A percentile compares a stretch with the other conserved stretches of the same genome.
Evolutionary conservation across 2,888 invertebrate genomes (phyloP).

Genomic region (Athalia cordata): DNA sequence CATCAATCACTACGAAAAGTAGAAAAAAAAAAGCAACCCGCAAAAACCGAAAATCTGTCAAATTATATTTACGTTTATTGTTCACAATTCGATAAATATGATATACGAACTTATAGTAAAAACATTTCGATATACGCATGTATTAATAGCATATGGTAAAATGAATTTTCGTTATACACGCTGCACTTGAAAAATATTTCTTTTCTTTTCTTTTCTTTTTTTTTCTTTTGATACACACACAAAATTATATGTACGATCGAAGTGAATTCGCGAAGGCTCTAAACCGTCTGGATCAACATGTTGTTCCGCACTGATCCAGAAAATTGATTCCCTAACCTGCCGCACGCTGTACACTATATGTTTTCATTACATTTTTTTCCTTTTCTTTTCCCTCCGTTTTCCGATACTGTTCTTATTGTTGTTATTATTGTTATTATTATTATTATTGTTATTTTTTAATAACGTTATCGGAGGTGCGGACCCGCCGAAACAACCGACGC

Average conservation of each 20-base stretch:
- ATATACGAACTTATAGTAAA: no score
- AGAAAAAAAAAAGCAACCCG: no score
- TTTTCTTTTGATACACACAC: no score
- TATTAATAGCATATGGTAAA: no score
- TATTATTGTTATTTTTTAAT: not conserved
- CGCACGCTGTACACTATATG: constrained; percentile 59
- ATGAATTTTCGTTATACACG: no score
- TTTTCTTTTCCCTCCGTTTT: constrained; percentile 36
- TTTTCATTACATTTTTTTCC: constrained; percentile 37
- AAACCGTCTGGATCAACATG: constrained; percentile 63
- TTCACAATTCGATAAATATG: no score
- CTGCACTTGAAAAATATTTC: no score
- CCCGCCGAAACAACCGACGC: constrained; percentile 26
- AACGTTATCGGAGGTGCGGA: constrained; percentile 9
- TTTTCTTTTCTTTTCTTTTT: no score
- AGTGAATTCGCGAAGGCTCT: constrained; percentile 47
- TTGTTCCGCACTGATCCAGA: constrained; percentile 68
- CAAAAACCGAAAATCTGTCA: no score
- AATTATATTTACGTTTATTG: no score
- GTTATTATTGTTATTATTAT: constrained; percentile 5
- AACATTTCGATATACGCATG: no score
- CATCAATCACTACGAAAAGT: no score
- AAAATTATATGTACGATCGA: not conserved
- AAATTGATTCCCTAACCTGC: constrained; percentile 71
- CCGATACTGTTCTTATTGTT: not conserved